Percentiles rank a stretch among this genome's conserved stretches.
Conservation (phyloP, 2,113 vertebrate species). For the Clupea harengus region DNA sequence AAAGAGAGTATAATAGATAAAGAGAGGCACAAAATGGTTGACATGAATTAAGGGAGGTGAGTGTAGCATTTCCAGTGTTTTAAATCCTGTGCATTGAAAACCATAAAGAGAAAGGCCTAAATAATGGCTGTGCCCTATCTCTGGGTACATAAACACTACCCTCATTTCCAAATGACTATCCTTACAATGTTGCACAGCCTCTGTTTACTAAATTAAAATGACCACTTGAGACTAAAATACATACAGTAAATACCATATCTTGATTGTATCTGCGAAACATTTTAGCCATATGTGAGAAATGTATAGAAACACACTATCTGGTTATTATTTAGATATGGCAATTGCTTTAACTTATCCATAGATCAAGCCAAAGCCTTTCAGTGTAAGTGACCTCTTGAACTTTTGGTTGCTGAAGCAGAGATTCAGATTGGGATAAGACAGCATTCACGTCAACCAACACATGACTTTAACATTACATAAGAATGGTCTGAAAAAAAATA, state of each 20-base stretch:
- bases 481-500: neutral
- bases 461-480: neutral
- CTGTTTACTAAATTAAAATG: conserved; percentile 25
- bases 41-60: neutral
- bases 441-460: neutral
- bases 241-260: neutral
- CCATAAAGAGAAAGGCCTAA: conserved; percentile 1
- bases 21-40: neutral
- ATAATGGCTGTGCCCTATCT: conserved; percentile 17
- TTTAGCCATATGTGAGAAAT: neutral
- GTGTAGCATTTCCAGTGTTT: neutral
- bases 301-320: neutral
- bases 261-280: neutral
- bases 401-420: neutral
- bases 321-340: neutral
- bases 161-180: conserved; percentile 35
- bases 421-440: neutral
- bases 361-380: neutral
- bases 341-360: neutral
- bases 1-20: no score
- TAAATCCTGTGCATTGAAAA: neutral
- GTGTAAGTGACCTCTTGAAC: neutral
- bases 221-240: conserved; percentile 15
- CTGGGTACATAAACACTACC: conserved; percentile 10
- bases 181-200: conserved; percentile 11